These are phyloP conservation scores for Vannuccia rotundouncinata DNA, from an alignment of 2,888 invertebrate genomes.

Conservation along the genomic window DNA sequence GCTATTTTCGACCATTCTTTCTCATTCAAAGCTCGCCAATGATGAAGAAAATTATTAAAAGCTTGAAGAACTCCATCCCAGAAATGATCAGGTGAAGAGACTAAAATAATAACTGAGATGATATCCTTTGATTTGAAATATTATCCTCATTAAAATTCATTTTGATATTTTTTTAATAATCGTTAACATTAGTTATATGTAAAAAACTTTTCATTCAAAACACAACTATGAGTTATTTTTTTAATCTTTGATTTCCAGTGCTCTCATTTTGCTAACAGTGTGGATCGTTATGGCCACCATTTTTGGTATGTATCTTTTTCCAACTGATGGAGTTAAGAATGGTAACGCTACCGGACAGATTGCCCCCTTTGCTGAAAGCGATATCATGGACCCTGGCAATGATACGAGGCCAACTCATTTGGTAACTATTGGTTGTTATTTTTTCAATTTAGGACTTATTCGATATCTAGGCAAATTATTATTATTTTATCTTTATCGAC, in stretches of 20 bases:
- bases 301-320: conserved; percentile 49
- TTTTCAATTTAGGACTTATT: too few relatives aligned
- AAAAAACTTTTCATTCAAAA: neutral
- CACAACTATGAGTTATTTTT: neutral
- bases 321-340: neutral
- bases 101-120: too few relatives aligned
- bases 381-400: neutral
- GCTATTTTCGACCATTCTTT: conserved; percentile 53
- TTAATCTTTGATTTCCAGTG: conserved; percentile 43
- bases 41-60: conserved; percentile 56
- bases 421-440: too few relatives aligned
- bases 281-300: conserved; percentile 53
- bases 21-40: conserved; percentile 53
- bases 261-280: conserved; percentile 49
- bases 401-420: neutral
- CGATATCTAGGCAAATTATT: too few relatives aligned
- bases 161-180: neutral
- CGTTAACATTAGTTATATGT: neutral
- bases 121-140: too few relatives aligned
- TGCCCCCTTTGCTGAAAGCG: neutral
- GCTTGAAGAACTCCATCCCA: conserved; percentile 49
- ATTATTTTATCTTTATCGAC: too few relatives aligned
- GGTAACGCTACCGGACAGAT: neutral
- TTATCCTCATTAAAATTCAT: too few relatives aligned
- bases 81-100: conserved; percentile 51